Base-by-base conservation (phyloP, 1,140 invertebrate genomes). In the Homalodisca vitripennis region DNA sequence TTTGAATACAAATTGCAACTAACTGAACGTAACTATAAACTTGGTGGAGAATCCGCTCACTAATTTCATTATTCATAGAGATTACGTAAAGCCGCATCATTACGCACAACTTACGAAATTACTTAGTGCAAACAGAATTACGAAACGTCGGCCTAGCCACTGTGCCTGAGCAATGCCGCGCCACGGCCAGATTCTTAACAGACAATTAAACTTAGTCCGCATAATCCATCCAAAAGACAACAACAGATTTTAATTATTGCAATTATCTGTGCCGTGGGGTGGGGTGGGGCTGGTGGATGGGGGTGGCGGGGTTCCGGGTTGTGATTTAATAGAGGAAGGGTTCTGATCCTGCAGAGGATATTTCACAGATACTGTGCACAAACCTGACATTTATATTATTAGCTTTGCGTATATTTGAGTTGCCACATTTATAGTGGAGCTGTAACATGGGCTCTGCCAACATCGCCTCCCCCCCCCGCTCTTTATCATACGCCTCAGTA, bases 221-320 rank as follows among this genome's bases (percentile, higher is more conserved):
- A 63, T 63, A 63, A 63, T 63, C 60, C 60, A 22, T 32, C 27
- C 27, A 30, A 63, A 63, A 63, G 60, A 63, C 60, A 63, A n/a
- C n/a, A n/a, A 63, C 60, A 63, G 60, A 63, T 63, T 63, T 63
- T 63, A 63, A 63, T 63, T 63, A 63, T 63, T 63, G 60, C 31
- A 63, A 63, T 63, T 63, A 63, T 63, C 31, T 63, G 60, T 32
- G n/a, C n/a, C 27, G 60, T 14, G 29, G 30, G 60, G 27, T 26
- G 29, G 34, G n/a, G n/a, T n/a, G n/a, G n/a, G n/a, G n/a, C n/a
- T n/a, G n/a, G 48, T 20, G 48, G 3, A 3, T 3, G 3, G 48
- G 48, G n/a, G 48, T 20, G 6, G 17, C 48, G 17, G 6, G 48
- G 48, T 51, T 51, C 48, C 48, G 48, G 48, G 14, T 20, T 20